Base-by-base conservation (phyloP, 2,113 vertebrate species). In the Synchiropus splendidus region DNA sequence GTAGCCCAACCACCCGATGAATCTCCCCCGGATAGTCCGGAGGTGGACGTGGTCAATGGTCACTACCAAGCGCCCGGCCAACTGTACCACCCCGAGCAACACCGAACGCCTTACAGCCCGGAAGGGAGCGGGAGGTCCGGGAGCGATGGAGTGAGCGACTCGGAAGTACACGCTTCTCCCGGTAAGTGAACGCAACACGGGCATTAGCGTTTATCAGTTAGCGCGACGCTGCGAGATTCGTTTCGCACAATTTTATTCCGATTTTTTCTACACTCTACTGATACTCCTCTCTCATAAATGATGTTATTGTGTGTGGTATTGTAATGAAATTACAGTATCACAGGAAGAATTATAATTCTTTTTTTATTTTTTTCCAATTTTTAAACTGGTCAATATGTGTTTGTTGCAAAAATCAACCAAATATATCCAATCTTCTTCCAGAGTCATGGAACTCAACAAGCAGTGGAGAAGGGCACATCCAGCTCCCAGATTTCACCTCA, bases 361-460 rank as follows among this genome's bases (percentile, higher is more conserved):
- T n/a, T n/a, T n/a, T n/a, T n/a, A n/a, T n/a, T n/a, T n/a, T n/a
- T n/a, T n/a, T n/a, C n/a, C n/a, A n/a, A n/a, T n/a, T n/a, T n/a
- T n/a, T n/a, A n/a, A n/a, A n/a, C n/a, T n/a, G n/a, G n/a, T n/a
- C n/a, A n/a, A n/a, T n/a, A n/a, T n/a, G n/a, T n/a, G n/a, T n/a
- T n/a, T n/a, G n/a, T n/a, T n/a, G n/a, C n/a, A n/a, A n/a, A n/a
- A n/a, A n/a, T n/a, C n/a, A n/a, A n/a, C n/a, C 21, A 5, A 27
- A 27, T 27, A 8, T 8, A 27, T 5, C 21, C 21, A 27, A 27
- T 27, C 21, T 27, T 5, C 9, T 12, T 11, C 12, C 39, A 85
- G 85, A 83, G 62, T 85, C 80, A 1, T 83, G 83, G 83, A 78
- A 72, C 31, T 85, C 64, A 1, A 46, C 27, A 2, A 79, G 51